Conservation (phyloP, 1,140 invertebrate genomes). For the Zaprionus tsacasi region DNA sequence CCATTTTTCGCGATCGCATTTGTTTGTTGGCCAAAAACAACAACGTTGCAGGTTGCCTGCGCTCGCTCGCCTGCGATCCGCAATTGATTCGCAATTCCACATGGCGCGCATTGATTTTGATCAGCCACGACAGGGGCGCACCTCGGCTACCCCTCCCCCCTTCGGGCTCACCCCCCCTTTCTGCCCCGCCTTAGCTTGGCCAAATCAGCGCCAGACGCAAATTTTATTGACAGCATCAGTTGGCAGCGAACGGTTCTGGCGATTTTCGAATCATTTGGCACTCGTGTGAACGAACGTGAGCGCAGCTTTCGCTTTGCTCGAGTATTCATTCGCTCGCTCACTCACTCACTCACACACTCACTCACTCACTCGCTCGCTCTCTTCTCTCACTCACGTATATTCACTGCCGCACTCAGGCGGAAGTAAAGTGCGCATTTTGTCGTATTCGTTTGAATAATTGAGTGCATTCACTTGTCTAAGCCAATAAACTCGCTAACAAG, state of each 20-base stretch:
- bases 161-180: slow-evolving; percentile 13
- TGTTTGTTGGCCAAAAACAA: slow-evolving; percentile 22
- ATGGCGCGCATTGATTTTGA: slow-evolving; percentile 76
- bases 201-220: slow-evolving; percentile 71
- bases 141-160: slow-evolving; percentile 42
- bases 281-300: slow-evolving; percentile 61
- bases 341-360: background rate
- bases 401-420: slow-evolving; percentile 7
- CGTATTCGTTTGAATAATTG: slow-evolving; percentile 1
- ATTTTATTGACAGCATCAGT: slow-evolving; percentile 79
- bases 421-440: slow-evolving; percentile 10
- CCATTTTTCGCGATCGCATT: slow-evolving; percentile 38
- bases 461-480: slow-evolving; percentile 2
- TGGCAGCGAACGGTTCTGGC: slow-evolving; percentile 59
- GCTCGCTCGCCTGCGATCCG: slow-evolving; percentile 37
- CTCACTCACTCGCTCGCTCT: background rate
- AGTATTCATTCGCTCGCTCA: slow-evolving; percentile 10
- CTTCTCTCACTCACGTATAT: background rate
- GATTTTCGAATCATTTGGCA: slow-evolving; percentile 61
- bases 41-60: slow-evolving; percentile 9
- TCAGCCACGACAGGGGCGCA: slow-evolving; percentile 74
- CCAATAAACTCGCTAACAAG: background rate
- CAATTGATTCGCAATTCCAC: slow-evolving; percentile 81
- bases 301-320: background rate
- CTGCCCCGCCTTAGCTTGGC: background rate